Evolutionary conservation across 2,113 vertebrate genomes (phyloP).

Genomic region (Eubucco bourcierii): DNA sequence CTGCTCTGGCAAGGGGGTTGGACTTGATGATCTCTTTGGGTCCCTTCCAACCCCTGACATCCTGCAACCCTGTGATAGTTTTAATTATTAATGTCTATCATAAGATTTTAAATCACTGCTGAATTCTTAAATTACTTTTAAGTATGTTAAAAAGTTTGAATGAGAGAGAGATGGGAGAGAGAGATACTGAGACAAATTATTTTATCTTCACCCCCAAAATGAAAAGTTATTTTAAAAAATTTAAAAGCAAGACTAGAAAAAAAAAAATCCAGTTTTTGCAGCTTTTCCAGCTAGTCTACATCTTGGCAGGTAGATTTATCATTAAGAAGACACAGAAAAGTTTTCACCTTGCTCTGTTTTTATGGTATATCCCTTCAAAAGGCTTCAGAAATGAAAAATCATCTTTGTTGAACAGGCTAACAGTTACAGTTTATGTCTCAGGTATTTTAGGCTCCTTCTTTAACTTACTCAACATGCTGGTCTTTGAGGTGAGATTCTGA

Average conservation of each 20-base stretch:
- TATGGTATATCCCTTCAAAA: background rate
- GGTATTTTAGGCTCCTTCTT: background rate
- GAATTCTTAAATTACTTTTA: background rate
- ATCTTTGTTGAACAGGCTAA: background rate
- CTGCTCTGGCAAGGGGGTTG: too few species aligned
- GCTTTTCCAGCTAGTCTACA: conserved; percentile 1
- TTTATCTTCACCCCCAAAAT: background rate
- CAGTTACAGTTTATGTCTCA: background rate
- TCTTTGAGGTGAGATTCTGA: background rate
- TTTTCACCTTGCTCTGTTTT: conserved; percentile 15
- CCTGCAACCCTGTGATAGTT: background rate
- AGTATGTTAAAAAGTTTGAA: background rate
- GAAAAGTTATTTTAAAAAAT: background rate
- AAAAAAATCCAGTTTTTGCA: background rate
- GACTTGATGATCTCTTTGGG: too few species aligned
- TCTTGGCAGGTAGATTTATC: background rate
- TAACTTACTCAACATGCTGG: background rate
- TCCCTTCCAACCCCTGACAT: too few species aligned
- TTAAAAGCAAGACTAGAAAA: rapidly evolving
- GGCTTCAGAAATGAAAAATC: background rate
- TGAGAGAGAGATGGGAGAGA: background rate
- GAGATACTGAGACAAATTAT: background rate
- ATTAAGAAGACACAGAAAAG: background rate
- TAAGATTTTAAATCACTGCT: background rate
- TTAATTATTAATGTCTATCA: background rate